These are phyloP conservation scores for Podocnemis expansa DNA, from an alignment of 2,113 vertebrate species.

Conservation along the genomic window DNA sequence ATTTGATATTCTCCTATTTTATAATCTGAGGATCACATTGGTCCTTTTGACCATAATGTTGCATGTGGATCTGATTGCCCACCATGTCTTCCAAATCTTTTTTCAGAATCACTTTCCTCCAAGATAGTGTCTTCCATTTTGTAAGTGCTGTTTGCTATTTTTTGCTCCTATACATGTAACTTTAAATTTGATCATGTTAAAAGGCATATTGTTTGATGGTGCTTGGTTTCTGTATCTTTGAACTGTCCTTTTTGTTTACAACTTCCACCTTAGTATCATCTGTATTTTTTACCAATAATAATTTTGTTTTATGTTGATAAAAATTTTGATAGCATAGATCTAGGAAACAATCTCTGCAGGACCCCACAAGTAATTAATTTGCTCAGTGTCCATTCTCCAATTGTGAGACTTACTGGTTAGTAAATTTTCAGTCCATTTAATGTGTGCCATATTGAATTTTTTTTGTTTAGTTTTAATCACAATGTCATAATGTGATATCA, in stretches of 20 bases:
- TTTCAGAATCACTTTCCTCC: no score
- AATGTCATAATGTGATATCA: background rate
- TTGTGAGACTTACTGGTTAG: background rate
- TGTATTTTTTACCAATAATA: background rate
- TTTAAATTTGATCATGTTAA: no score
- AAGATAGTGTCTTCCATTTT: no score
- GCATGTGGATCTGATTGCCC: no score
- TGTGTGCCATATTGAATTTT: background rate
- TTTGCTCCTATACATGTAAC: no score
- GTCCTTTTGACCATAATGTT: no score
- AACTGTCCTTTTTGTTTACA: background rate
- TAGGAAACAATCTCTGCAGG: background rate
- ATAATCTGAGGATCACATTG: no score
- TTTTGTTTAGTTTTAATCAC: background rate
- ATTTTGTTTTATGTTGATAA: background rate
- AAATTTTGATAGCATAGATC: background rate
- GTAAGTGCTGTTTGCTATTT: no score
- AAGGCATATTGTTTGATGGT: no score
- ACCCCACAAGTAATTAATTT: background rate
- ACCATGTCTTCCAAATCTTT: no score
- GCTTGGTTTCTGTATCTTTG: background rate
- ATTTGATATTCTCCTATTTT: no score
- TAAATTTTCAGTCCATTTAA: background rate
- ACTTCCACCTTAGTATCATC: background rate
- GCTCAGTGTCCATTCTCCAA: background rate